These are phyloP conservation scores for Cavia porcellus DNA, from an alignment of 2,113 vertebrate species.

Conservation along the genomic window DNA sequence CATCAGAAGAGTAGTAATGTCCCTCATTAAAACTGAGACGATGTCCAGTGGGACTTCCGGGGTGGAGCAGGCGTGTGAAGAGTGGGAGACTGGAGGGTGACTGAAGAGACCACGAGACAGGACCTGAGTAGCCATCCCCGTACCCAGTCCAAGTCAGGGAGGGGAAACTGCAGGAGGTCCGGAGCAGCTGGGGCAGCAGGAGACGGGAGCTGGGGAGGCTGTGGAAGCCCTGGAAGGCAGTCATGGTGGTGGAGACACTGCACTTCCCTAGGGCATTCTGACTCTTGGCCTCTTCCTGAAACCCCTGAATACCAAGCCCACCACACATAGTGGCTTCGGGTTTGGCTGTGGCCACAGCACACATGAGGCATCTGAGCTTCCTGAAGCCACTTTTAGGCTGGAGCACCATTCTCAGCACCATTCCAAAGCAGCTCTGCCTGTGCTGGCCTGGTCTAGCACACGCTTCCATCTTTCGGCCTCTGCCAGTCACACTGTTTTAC, in stretches of 20 bases:
- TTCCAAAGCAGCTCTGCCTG: too few relatives aligned
- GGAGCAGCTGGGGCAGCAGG: background rate
- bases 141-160: background rate
- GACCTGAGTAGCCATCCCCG: background rate
- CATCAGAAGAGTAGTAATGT: accelerated
- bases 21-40: too few relatives aligned
- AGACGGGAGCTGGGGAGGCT: background rate
- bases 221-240: background rate
- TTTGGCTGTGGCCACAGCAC: background rate
- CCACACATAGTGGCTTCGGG: background rate
- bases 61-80: background rate
- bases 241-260: background rate
- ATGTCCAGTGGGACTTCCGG: background rate
- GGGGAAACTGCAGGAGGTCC: background rate
- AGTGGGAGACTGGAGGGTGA: background rate
- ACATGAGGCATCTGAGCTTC: background rate
- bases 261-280: background rate
- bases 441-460: background rate
- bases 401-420: accelerated
- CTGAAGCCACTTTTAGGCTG: background rate
- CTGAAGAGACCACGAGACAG: background rate
- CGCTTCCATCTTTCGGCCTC: background rate
- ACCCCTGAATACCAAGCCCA: background rate
- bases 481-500: background rate
- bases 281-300: background rate